These are phyloP conservation scores for Oscheius sp. DNA, from an alignment of 1,140 invertebrate genomes.

Conservation along the genomic window DNA sequence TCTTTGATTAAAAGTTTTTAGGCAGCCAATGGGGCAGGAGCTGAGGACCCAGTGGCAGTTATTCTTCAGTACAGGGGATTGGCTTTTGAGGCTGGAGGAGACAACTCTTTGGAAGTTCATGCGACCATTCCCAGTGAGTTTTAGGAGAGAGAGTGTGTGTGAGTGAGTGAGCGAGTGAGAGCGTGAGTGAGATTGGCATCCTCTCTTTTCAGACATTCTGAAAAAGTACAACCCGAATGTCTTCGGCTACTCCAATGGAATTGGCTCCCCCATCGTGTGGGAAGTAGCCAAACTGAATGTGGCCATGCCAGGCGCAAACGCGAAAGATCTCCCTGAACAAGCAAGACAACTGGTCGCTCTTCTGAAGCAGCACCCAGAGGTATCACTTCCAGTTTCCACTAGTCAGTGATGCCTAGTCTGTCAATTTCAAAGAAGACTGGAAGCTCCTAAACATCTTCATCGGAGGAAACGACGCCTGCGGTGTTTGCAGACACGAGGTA, in stretches of 20 bases:
- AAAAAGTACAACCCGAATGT: constrained; percentile 61
- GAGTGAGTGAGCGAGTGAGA: neutral
- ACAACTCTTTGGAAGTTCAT: constrained; percentile 75
- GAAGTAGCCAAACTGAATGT: constrained; percentile 57
- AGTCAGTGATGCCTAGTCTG: constrained; percentile 1
- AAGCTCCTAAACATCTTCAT: constrained; percentile 78
- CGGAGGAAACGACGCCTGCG: constrained; percentile 80
- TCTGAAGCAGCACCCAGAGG: constrained; percentile 54
- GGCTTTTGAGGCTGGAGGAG: constrained; percentile 74
- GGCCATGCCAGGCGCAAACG: constrained; percentile 56
- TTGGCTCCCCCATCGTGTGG: constrained; percentile 46
- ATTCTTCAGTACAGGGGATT: constrained; percentile 76
- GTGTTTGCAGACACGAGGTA: constrained; percentile 66
- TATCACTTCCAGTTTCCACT: neutral
- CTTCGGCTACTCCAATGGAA: constrained; percentile 59
- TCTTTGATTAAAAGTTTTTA: constrained; percentile 19
- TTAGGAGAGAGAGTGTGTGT: neutral
- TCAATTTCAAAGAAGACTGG: constrained; percentile 64
- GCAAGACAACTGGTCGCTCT: constrained; percentile 57
- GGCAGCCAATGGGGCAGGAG: constrained; percentile 74
- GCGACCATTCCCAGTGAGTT: constrained; percentile 71
- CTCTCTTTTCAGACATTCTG: constrained; percentile 58
- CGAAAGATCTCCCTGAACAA: constrained; percentile 61
- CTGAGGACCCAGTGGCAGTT: constrained; percentile 72
- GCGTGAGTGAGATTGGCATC: constrained; percentile 53